Evolutionary conservation across 2,888 invertebrate species (phyloP), one percentile per base, ranked within the genome.

Genomic region (Lepidochrysops patricia): DNA sequence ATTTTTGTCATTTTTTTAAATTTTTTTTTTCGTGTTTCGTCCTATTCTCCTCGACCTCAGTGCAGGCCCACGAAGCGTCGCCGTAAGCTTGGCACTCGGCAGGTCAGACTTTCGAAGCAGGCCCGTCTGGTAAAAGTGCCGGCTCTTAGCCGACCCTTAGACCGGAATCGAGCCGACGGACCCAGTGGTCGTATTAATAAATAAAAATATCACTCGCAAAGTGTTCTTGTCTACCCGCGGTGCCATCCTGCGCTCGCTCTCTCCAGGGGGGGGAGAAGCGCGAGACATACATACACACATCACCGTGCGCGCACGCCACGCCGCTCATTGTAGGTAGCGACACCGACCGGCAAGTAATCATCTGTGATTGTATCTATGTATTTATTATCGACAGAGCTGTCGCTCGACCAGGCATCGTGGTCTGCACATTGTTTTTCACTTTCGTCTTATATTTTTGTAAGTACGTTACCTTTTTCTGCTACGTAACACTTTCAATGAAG

Each of bases 41-140:
- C 48, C 57, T 37, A 61, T 35, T 60, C 58, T 57, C 61, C 29
- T 61, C 63, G 60, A 4, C n/a, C 65, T 66, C 64, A 58, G 83
- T 84, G 85, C 87, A 81, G 71, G 87, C 87, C 87, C 87, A 86
- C 87, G 84, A 76, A 80, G 83, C 68, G 84, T 83, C 79, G 61
- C 65, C 70, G 58, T 27, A 52, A 32, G 52, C 29, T 50, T 9
- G 15, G 26, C 58, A 43, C 48, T 29, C 37, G 49, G 29, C 32
- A 35, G 12, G 9, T 43, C n/a, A n/a, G 43, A 43, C 19, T 37
- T 7, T 15, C 19, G 43, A 43, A 43, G 43, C 2, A 43, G 19
- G 9, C 19, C 43, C 35, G 13, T 6, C 12, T 9, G 19, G 6
- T 19, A 12, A 15, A 4, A 34, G 43, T 23, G 43, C 3, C 1